Conservation (phyloP, 1,140 invertebrate genomes). For the Anthonomus grandis region DNA sequence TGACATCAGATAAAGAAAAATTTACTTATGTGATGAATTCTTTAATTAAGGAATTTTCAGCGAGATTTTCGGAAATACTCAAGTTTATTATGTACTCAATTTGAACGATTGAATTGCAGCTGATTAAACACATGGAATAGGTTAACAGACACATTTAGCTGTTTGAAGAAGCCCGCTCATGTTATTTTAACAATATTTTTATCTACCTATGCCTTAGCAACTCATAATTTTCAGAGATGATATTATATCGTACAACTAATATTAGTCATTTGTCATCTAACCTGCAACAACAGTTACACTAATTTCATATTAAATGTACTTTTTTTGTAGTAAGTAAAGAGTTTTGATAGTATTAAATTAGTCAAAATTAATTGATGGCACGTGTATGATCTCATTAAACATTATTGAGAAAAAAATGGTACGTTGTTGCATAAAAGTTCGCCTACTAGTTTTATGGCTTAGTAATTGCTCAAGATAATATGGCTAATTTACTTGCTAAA, state of each 20-base stretch:
- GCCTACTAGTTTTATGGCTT: too few species aligned
- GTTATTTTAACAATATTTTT: constrained; percentile 37
- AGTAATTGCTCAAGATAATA: too few species aligned
- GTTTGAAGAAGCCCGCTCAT: constrained; percentile 35
- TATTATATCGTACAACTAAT: constrained; percentile 36
- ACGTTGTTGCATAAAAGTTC: too few species aligned
- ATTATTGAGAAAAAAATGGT: too few species aligned
- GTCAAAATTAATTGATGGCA: too few species aligned
- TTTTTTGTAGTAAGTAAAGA: too few species aligned
- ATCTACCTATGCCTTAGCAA: constrained; percentile 29
- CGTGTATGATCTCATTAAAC: too few species aligned
- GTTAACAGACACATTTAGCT: constrained; percentile 25
- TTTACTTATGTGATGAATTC: constrained; percentile 36
- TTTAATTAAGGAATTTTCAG: constrained; percentile 36
- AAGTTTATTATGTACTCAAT: constrained; percentile 22
- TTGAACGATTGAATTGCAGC: constrained; percentile 32
- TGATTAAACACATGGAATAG: constrained; percentile 26
- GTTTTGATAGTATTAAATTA: too few species aligned
- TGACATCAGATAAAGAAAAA: constrained; percentile 30
- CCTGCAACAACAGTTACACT: constrained; percentile 23
- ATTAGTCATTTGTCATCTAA: constrained; percentile 29
- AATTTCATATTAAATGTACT: too few species aligned
- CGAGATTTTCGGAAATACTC: constrained; percentile 30
- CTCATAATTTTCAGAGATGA: constrained; percentile 39
- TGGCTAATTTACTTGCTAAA: too few species aligned